Evolutionary conservation across 2,888 invertebrate species (phyloP).

Genomic region (Graphium colonna): DNA sequence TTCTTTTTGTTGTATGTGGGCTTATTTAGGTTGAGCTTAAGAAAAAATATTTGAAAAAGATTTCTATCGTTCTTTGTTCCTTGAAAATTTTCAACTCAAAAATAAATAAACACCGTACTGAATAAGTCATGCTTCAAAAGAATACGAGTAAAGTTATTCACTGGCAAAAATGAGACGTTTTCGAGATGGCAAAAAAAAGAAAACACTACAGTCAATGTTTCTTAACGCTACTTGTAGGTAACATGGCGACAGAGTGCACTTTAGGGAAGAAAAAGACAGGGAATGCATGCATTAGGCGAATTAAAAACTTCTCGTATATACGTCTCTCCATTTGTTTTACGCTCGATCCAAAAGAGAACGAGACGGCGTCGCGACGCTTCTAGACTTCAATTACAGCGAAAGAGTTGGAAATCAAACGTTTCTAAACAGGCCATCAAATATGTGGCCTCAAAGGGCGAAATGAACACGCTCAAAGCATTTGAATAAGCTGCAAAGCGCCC

Average conservation of each 20-base stretch:
- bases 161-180: constrained; percentile 39
- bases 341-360: constrained; percentile 53
- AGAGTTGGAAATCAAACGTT: constrained; percentile 70
- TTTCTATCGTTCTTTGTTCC: background rate
- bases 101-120: constrained; percentile 14
- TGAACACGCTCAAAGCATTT: constrained; percentile 68
- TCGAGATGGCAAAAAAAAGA: constrained; percentile 57
- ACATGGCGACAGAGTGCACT: constrained; percentile 58
- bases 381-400: constrained; percentile 49
- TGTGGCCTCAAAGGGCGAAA: constrained; percentile 62
- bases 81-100: constrained; percentile 3
- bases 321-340: constrained; percentile 67
- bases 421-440: constrained; percentile 48
- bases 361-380: constrained; percentile 43
- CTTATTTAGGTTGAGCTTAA: too few relatives aligned
- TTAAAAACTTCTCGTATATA: constrained; percentile 68
- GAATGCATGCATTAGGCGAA: constrained; percentile 75
- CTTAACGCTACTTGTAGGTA: constrained; percentile 48
- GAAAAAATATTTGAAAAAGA: background rate
- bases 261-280: constrained; percentile 62
- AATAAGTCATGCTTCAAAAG: constrained; percentile 15
- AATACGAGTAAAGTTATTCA: constrained; percentile 28
- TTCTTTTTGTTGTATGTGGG: too few relatives aligned
- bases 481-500: constrained; percentile 52
- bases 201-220: constrained; percentile 65